phyloP scores from a whole-genome alignment of 2,797 vertebrate species.

The Smutsia gigantea region DNA sequence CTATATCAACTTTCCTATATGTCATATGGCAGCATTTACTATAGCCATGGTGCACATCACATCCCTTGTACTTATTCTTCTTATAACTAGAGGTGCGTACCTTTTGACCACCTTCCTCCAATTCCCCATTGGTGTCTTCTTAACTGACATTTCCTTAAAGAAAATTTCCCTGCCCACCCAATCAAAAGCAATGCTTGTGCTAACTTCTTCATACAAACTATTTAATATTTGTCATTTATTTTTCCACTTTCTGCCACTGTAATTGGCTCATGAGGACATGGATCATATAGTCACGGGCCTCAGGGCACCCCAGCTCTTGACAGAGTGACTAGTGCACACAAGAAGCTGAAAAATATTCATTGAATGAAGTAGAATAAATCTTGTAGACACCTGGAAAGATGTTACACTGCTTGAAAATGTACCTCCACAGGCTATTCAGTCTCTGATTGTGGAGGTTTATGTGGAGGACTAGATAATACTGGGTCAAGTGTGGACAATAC shows the following conservation, averaged over 20 bases:
- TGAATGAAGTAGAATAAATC: not conserved
- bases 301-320: not conserved
- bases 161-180: not conserved
- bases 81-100: not conserved
- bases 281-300: not conserved
- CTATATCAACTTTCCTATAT: not conserved
- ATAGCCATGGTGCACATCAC: not conserved
- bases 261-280: not conserved
- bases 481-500: accelerated
- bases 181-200: not conserved
- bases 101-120: not conserved
- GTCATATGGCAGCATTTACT: not conserved
- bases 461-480: accelerated
- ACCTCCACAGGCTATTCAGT: not conserved
- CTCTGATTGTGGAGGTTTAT: not conserved
- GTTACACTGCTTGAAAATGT: not conserved
- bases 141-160: not conserved
- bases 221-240: not conserved
- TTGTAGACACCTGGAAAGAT: not conserved
- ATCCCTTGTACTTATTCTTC: not conserved
- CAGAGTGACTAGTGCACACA: not conserved
- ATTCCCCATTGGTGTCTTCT: not conserved
- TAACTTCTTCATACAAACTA: not conserved
- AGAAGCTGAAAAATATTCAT: not conserved
- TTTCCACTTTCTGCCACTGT: not conserved